A percentile compares a stretch with the other conserved stretches of the same genome.
phyloP scores from a whole-genome alignment of 2,797 vertebrate species.

The Phrynocephalus vlangalii region DNA sequence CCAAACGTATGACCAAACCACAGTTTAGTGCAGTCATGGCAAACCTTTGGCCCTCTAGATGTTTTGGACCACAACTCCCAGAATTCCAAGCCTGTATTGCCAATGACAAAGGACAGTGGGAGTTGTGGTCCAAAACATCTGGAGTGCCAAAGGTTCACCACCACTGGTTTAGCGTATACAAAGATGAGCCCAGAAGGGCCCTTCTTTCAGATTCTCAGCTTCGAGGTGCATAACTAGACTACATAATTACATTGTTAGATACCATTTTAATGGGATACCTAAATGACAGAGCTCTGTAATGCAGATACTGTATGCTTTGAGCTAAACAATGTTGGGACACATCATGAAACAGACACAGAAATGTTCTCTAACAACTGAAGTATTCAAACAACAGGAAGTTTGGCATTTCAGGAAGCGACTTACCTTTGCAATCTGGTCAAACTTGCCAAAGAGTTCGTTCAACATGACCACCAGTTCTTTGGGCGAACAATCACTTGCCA shows the following conservation, averaged over 20 bases:
- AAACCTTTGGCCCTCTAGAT: no score
- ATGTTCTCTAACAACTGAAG: no score
- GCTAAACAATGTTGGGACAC: neutral
- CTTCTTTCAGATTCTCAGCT: neutral
- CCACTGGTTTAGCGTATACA: neutral
- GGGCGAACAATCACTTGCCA: constrained; percentile 98
- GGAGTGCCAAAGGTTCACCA: no score
- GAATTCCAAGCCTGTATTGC: no score
- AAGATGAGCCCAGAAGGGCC: neutral
- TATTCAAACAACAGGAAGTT: neutral
- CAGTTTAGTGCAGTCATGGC: no score
- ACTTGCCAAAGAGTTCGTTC: constrained; percentile 97
- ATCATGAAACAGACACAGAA: neutral
- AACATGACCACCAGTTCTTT: constrained; percentile 97
- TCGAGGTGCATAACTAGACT: neutral
- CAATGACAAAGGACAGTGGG: no score
- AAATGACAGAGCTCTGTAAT: no score
- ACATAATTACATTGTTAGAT: no score
- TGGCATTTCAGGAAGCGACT: constrained; percentile 36
- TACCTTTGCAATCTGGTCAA: constrained; percentile 99
- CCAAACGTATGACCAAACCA: neutral
- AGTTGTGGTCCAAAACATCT: no score
- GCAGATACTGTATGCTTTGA: no score
- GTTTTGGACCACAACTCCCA: no score
- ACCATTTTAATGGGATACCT: no score